Evolutionary conservation across 2,113 vertebrate species (phyloP), one percentile per base, ranked within the genome.

Genomic region (Campylomormyrus numenius): DNA sequence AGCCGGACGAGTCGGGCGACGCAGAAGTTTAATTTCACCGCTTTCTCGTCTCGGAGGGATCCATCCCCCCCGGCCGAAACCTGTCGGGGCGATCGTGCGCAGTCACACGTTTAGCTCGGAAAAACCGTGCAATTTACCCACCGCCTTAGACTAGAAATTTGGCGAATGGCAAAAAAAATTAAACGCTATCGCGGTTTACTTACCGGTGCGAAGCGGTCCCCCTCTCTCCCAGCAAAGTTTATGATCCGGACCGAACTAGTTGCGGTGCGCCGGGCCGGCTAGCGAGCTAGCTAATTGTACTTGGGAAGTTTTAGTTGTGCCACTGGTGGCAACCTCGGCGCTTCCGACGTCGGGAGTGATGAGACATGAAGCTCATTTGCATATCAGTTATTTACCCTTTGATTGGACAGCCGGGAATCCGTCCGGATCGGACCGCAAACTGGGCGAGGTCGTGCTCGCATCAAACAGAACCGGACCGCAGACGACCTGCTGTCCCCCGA

Each of bases 321-420:
- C 95, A 93, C 94, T 94, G 94, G 94, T 95, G 95, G 94, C 94
- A 94, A 95, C 94, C 94, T 92, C 95, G 92, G 94, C 94, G 90
- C 93, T 93, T 95, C 94, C 94, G 92, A 93, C 90, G 93, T 92
- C 95, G 95, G 94, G 95, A 95, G 96, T 95, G 94, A 93, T 94
- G 90, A 91, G 84, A 56, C 88, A 56, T 24, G 94, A 92, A 90
- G 70, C 0, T 0, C 1, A 95, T 96, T 96, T 96, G 94, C 96
- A 96, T 96, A 94, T 93, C 56, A 92, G 93, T 94, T 88, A 94
- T 50, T 90, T 90, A 77, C 90, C 88, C 93, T 92, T 93, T 94
- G 95, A 96, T 96, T 96, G 96, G 96, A 88, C 94, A 87, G 5
- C 1, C 15, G n/a, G 88, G 74, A 46, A 66, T 91, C 90, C 87